These are phyloP conservation scores for Pollenia amentaria DNA, from an alignment of 2,888 invertebrate species.

Conservation along the genomic window DNA sequence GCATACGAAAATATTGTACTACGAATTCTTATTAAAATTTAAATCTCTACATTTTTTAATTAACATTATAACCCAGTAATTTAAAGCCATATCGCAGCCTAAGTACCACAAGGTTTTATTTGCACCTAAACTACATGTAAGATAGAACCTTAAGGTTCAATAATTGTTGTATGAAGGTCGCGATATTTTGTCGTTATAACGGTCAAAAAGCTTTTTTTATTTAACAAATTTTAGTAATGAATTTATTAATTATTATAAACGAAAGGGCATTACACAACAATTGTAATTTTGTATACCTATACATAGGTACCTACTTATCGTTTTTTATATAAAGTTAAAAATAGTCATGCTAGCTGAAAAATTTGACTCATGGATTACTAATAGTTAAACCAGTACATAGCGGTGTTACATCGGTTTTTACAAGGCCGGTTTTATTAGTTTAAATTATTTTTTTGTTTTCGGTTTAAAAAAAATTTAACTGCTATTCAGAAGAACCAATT, in stretches of 20 bases:
- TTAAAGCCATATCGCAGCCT: no score
- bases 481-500: no score
- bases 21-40: no score
- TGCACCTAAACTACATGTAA: no score
- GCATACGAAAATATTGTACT: no score
- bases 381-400: conserved; percentile 14
- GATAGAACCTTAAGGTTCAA: no score
- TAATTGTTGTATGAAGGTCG: no score
- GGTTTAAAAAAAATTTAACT: not conserved
- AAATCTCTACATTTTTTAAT: no score
- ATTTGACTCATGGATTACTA: conserved; percentile 35
- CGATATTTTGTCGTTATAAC: no score
- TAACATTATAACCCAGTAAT: no score
- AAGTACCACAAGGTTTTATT: no score
- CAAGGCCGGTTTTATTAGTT: conserved; percentile 35
- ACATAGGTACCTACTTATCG: not conserved
- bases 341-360: conserved; percentile 9
- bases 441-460: not conserved
- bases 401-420: conserved; percentile 13
- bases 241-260: conserved; percentile 14
- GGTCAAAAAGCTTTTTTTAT: not conserved
- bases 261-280: conserved; percentile 22
- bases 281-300: conserved; percentile 9
- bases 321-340: conserved; percentile 6
- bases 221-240: not conserved